These are phyloP conservation scores for Metopolophium dirhodum DNA, from an alignment of 1,140 invertebrate genomes.

Conservation along the genomic window DNA sequence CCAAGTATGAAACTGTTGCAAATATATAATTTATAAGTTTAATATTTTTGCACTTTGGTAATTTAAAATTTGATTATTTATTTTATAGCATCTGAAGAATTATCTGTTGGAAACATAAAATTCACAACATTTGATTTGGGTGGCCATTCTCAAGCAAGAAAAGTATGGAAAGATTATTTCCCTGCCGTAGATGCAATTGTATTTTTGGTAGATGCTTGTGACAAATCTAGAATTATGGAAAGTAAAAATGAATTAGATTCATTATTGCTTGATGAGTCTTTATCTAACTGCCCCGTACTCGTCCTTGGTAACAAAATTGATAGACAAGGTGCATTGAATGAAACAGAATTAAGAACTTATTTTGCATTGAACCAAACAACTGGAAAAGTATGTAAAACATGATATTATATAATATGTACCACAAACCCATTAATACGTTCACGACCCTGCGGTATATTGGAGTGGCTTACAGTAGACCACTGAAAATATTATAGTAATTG, in stretches of 20 bases:
- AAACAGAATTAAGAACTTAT: slow-evolving; percentile 93
- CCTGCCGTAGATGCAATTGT: slow-evolving; percentile 99
- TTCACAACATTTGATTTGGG: slow-evolving; percentile 99
- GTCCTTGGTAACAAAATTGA: slow-evolving; percentile 99
- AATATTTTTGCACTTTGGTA: neutral
- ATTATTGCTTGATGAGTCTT: slow-evolving; percentile 94
- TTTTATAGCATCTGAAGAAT: slow-evolving; percentile 91
- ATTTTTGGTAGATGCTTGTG: slow-evolving; percentile 95
- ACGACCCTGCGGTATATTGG: too few relatives aligned
- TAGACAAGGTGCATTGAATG: slow-evolving; percentile 92
- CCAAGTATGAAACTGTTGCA: slow-evolving; percentile 81
- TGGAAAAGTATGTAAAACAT: slow-evolving; percentile 79
- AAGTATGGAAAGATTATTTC: slow-evolving; percentile 99
- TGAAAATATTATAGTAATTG: too few relatives aligned
- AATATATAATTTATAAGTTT: slow-evolving; percentile 23
- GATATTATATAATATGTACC: neutral
- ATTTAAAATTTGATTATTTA: slow-evolving; percentile 27
- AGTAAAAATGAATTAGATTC: slow-evolving; percentile 88
- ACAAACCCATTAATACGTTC: neutral
- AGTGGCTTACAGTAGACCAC: too few relatives aligned
- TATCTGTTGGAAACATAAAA: slow-evolving; percentile 98
- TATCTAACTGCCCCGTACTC: slow-evolving; percentile 93
- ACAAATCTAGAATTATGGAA: slow-evolving; percentile 87
- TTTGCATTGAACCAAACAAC: slow-evolving; percentile 96
- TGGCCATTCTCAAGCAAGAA: slow-evolving; percentile 95